These are phyloP conservation scores for Rallus crepitans DNA, from an alignment of 2,797 vertebrate genomes.

Conservation along the genomic window DNA sequence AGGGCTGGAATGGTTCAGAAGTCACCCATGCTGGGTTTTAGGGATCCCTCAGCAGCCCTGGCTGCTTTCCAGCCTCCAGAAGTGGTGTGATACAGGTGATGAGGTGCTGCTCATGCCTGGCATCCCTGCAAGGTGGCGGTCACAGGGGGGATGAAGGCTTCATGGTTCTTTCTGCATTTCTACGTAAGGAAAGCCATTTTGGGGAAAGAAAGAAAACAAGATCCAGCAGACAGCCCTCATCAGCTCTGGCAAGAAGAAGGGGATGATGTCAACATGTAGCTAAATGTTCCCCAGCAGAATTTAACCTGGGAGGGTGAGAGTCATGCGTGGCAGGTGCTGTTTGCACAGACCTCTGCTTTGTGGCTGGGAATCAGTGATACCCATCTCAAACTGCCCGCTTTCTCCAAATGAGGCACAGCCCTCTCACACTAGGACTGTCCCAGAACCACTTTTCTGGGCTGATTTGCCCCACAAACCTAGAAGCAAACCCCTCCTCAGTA, in stretches of 20 bases:
- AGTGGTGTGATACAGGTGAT: background rate
- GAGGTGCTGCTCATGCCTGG: rapidly evolving
- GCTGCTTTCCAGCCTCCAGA: background rate
- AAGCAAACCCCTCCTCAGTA: rapidly evolving
- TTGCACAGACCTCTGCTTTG: too few relatives aligned
- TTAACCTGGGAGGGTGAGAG: background rate
- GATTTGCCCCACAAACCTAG: background rate
- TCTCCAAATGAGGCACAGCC: background rate
- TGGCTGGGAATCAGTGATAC: background rate
- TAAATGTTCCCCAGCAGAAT: background rate
- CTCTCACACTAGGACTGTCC: rapidly evolving
- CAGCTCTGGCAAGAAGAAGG: background rate
- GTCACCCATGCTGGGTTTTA: background rate
- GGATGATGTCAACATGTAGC: background rate
- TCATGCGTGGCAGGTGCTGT: background rate
- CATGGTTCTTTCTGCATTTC: background rate
- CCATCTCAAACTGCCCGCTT: rapidly evolving
- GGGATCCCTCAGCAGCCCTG: background rate
- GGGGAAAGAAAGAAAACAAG: background rate
- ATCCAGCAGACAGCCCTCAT: background rate
- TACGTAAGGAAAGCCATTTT: rapidly evolving
- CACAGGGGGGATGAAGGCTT: background rate
- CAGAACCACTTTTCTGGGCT: background rate
- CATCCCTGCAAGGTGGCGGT: background rate
- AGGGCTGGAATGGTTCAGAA: rapidly evolving